Percentiles rank a stretch among this genome's conserved stretches.
Evolutionary conservation across 2,797 vertebrate genomes (phyloP).

Genomic region (Ctenosaura bakeri): DNA sequence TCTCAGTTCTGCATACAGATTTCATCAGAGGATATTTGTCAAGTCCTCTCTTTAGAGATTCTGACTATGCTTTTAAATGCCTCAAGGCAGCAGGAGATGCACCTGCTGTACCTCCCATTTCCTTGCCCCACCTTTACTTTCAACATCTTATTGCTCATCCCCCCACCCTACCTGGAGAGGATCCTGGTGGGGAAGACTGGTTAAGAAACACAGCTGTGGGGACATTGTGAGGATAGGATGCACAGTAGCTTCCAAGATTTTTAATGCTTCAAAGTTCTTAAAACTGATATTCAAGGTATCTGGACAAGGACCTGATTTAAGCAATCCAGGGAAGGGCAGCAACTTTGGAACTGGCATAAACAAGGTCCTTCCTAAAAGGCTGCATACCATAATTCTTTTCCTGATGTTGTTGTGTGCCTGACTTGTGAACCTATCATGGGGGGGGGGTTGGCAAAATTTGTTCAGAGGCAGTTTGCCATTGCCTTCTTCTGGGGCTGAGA

Average conservation of each 20-base stretch:
- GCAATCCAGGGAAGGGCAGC: not conserved
- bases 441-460: no score
- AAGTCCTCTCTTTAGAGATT: not conserved
- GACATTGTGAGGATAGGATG: not conserved
- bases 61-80: constrained; percentile 18
- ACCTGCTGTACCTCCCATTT: not conserved
- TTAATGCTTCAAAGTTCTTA: not conserved
- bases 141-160: not conserved
- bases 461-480: no score
- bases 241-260: not conserved
- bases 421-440: no score
- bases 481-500: no score
- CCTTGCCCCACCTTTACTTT: not conserved
- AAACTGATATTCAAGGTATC: not conserved
- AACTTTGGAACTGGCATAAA: not conserved
- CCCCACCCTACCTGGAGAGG: not conserved
- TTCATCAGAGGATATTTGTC: not conserved
- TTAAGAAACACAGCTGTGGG: not conserved
- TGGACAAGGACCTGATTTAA: not conserved
- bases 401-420: no score
- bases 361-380: not conserved
- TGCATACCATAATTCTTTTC: not conserved
- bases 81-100: not conserved
- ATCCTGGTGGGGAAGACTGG: not conserved
- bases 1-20: not conserved